These are phyloP conservation scores for Sarcophaga bullata DNA, from an alignment of 1,140 invertebrate species.

Conservation along the genomic window DNA sequence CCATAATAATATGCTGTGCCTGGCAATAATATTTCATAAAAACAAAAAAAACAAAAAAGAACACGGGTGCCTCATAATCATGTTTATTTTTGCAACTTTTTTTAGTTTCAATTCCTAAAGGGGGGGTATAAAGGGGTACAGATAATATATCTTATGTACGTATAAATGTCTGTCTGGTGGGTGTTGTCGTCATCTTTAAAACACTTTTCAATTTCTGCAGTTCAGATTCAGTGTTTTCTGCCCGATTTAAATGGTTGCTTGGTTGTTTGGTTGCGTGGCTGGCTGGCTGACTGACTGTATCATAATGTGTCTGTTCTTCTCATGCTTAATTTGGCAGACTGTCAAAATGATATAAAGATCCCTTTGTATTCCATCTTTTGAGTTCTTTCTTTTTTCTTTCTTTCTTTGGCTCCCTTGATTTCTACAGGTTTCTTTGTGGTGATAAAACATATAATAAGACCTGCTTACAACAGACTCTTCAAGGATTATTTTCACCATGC, in stretches of 20 bases:
- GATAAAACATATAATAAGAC: neutral
- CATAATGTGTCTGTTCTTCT: slow-evolving; percentile 14
- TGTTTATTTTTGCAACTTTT: slow-evolving; percentile 3
- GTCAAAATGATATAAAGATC: slow-evolving; percentile 24
- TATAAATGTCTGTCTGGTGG: neutral
- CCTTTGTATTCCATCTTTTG: neutral
- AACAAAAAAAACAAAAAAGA: too few species aligned
- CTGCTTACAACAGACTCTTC: neutral
- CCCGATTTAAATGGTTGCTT: neutral
- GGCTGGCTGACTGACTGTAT: neutral
- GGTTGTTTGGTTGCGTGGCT: neutral
- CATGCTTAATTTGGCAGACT: slow-evolving; percentile 23
- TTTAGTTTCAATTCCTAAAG: neutral
- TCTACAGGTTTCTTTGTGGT: too few species aligned
- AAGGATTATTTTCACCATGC: neutral
- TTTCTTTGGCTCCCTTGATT: neutral
- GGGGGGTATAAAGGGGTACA: neutral
- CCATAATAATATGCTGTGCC: neutral
- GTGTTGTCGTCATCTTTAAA: slow-evolving; percentile 7
- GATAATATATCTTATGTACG: neutral
- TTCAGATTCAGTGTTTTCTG: too few species aligned
- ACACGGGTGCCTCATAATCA: neutral
- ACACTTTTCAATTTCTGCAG: neutral
- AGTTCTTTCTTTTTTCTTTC: neutral
- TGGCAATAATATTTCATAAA: neutral